Percentiles rank a stretch among this genome's conserved stretches.
Evolutionary conservation across 1,140 invertebrate species (phyloP).

Genomic region (Eupeodes corollae): DNA sequence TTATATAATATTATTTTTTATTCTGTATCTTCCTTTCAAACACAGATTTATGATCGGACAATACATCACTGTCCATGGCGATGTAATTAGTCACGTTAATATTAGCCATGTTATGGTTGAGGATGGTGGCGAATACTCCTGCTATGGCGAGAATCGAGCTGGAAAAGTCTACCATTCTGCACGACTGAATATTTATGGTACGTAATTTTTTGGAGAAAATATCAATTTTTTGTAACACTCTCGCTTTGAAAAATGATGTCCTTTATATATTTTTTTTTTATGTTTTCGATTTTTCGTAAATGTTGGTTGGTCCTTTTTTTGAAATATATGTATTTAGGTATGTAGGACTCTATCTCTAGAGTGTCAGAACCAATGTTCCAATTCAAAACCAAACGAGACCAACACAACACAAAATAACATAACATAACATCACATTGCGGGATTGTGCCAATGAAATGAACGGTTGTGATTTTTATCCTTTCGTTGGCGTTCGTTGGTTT

Average conservation of each 20-base stretch:
- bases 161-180: conserved; percentile 64
- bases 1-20: no score
- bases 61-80: conserved; percentile 67
- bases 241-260: conserved; percentile 6
- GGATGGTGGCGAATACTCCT: conserved; percentile 79
- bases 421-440: no score
- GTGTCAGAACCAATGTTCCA: no score
- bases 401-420: no score
- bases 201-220: conserved; percentile 13
- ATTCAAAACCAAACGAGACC: no score
- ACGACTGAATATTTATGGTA: conserved; percentile 78
- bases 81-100: conserved; percentile 79
- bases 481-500: no score
- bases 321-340: no score
- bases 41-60: conserved; percentile 67
- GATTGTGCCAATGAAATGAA: no score
- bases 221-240: conserved; percentile 14
- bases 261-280: conserved; percentile 10
- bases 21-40: conserved; percentile 13
- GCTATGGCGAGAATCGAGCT: conserved; percentile 66
- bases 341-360: no score
- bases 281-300: conserved; percentile 1
- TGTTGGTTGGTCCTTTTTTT: conserved; percentile 9
- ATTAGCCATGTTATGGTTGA: conserved; percentile 71
- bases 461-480: no score